Evolutionary conservation across 2,113 vertebrate species (phyloP).

Genomic region (Petroica traversi): DNA sequence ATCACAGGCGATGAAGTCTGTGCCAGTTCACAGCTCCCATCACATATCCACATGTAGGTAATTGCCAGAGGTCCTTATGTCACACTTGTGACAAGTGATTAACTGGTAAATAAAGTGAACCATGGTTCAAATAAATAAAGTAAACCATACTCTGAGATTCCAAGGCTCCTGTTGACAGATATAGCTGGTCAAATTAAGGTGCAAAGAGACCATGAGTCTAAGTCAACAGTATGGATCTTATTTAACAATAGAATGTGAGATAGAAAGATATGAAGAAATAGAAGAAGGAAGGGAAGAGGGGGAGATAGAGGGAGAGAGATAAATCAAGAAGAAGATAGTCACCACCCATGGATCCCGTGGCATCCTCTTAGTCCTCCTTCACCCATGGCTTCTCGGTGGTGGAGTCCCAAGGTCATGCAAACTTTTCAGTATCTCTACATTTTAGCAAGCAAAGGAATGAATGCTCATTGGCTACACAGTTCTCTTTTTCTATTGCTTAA

Average conservation of each 20-base stretch:
- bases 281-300: no score
- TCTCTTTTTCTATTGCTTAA: neutral
- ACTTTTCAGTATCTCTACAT: neutral
- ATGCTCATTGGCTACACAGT: neutral
- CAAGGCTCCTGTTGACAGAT: neutral
- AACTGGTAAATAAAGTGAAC: neutral
- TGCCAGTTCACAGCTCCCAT: neutral
- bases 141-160: neutral
- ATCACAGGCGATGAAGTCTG: neutral
- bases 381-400: neutral
- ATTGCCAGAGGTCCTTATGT: neutral
- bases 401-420: accelerated
- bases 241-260: neutral
- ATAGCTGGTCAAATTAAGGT: neutral
- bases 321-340: neutral
- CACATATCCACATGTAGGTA: neutral
- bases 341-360: neutral
- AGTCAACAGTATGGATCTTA: neutral
- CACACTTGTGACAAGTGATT: neutral
- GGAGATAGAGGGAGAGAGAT: neutral
- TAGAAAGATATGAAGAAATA: neutral
- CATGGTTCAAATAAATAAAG: neutral
- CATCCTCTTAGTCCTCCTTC: neutral
- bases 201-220: neutral
- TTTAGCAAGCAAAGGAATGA: neutral